phyloP scores from a whole-genome alignment of 1,140 invertebrate genomes.

The Bradynema listronoti region DNA sequence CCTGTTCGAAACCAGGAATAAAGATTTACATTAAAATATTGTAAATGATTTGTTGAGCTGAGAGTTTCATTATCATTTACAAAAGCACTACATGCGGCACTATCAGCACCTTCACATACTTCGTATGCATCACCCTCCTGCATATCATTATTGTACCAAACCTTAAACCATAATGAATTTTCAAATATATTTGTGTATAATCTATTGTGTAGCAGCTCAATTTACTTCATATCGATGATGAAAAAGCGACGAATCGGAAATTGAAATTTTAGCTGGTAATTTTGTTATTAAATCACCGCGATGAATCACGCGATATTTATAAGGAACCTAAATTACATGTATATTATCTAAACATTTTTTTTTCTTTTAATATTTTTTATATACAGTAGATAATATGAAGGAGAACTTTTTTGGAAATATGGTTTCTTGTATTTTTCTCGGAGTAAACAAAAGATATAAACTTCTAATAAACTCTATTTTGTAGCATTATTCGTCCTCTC shows the following conservation, averaged over 20 bases:
- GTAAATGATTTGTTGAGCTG: conserved; percentile 21
- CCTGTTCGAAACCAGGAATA: conserved; percentile 22
- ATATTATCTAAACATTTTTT: background rate
- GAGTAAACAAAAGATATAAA: no score
- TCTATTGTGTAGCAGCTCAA: background rate
- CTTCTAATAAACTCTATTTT: no score
- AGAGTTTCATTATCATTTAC: conserved; percentile 9
- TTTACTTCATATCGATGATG: conserved; percentile 42
- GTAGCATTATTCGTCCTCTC: no score
- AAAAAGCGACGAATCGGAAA: conserved; percentile 26
- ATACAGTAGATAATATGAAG: no score
- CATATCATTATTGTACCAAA: conserved; percentile 34
- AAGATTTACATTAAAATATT: conserved; percentile 27
- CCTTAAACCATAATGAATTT: conserved; percentile 18
- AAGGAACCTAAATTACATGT: conserved; percentile 31
- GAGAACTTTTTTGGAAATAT: no score
- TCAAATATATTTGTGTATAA: background rate
- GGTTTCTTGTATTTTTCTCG: no score
- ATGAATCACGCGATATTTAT: conserved; percentile 39
- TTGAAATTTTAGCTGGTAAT: conserved; percentile 17
- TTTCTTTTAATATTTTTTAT: background rate
- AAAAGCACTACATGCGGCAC: conserved; percentile 6
- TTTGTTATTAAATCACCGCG: conserved; percentile 32
- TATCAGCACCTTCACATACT: conserved; percentile 23
- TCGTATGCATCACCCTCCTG: conserved; percentile 17